These are phyloP conservation scores for Fopius arisanus DNA, from an alignment of 1,140 invertebrate genomes.

Conservation along the genomic window DNA sequence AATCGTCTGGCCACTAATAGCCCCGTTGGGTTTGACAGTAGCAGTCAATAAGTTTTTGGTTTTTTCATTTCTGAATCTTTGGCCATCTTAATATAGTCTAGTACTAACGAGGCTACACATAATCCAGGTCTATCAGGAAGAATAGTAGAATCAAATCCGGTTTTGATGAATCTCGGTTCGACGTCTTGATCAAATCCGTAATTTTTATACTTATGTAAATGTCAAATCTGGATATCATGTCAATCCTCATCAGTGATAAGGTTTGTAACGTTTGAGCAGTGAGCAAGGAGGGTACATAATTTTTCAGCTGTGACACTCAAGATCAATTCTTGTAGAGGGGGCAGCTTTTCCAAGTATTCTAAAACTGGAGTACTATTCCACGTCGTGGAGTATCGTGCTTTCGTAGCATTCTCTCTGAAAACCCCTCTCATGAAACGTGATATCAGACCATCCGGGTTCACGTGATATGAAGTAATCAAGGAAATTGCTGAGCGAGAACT, in stretches of 20 bases:
- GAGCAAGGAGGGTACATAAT: slow-evolving; percentile 3
- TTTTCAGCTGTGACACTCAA: slow-evolving; percentile 13
- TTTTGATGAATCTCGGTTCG: slow-evolving; percentile 15
- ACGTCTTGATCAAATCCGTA: slow-evolving; percentile 19
- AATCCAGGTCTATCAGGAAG: slow-evolving; percentile 12
- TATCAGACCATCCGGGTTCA: background rate
- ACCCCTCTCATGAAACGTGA: slow-evolving; percentile 14
- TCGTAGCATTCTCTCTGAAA: slow-evolving; percentile 13
- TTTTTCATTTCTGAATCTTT: background rate
- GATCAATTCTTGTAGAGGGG: background rate
- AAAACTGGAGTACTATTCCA: slow-evolving; percentile 16
- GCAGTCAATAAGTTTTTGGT: slow-evolving; percentile 16
- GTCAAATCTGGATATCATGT: background rate
- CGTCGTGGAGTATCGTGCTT: slow-evolving; percentile 8
- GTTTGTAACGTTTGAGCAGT: slow-evolving; percentile 24
- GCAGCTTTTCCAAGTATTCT: background rate
- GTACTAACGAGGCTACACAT: slow-evolving; percentile 17
- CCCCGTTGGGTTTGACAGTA: slow-evolving; percentile 20
- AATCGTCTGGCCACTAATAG: slow-evolving; percentile 19
- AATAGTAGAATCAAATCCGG: slow-evolving; percentile 19
- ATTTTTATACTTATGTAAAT: background rate
- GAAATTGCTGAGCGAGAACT: background rate
- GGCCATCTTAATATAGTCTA: slow-evolving; percentile 14
- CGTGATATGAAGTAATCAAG: background rate
- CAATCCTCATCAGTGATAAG: background rate